Percentiles rank a stretch among this genome's conserved stretches.
Conservation (phyloP, 2,113 vertebrate species). For the Emydocephalus ijimae region DNA sequence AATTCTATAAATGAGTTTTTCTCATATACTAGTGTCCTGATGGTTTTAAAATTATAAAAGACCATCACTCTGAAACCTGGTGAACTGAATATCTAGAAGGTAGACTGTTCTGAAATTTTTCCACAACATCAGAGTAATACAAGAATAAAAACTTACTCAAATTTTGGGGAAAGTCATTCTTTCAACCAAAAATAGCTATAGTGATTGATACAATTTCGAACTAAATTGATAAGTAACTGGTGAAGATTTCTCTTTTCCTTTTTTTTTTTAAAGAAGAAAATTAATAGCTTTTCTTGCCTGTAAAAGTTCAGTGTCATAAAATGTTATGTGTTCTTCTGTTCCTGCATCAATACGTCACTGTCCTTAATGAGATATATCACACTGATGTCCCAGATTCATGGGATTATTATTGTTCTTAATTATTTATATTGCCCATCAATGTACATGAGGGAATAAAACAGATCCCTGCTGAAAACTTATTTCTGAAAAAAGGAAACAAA, state of each 20-base stretch:
- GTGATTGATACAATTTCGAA: conserved; percentile 28
- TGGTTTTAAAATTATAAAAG: conserved; percentile 57
- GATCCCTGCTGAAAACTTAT: conserved; percentile 22
- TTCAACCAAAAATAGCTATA: conserved; percentile 49
- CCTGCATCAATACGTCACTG: conserved; percentile 40
- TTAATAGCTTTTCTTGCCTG: conserved; percentile 9
- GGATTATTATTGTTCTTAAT: conserved; percentile 28
- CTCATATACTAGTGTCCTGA: conserved; percentile 38
- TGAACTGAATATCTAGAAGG: conserved; percentile 53
- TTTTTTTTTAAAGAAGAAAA: conserved; percentile 30
- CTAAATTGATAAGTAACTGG: conserved; percentile 41
- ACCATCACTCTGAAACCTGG: conserved; percentile 50
- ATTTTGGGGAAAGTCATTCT: conserved; percentile 51
- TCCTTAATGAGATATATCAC: conserved; percentile 37
- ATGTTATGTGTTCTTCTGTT: neutral
- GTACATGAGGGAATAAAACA: conserved; percentile 31
- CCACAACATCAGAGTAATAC: conserved; percentile 41
- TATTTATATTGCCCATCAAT: conserved; percentile 30
- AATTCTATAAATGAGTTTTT: conserved; percentile 53
- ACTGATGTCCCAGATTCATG: conserved; percentile 17
- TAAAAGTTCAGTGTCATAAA: conserved; percentile 15
- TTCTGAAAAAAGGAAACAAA: conserved; percentile 15
- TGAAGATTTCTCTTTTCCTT: neutral
- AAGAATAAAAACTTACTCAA: conserved; percentile 45
- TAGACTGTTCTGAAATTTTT: conserved; percentile 46